Evolutionary conservation across 2,888 invertebrate species (phyloP), one percentile per base, ranked within the genome.

Genomic region (Cosmia pyralina): DNA sequence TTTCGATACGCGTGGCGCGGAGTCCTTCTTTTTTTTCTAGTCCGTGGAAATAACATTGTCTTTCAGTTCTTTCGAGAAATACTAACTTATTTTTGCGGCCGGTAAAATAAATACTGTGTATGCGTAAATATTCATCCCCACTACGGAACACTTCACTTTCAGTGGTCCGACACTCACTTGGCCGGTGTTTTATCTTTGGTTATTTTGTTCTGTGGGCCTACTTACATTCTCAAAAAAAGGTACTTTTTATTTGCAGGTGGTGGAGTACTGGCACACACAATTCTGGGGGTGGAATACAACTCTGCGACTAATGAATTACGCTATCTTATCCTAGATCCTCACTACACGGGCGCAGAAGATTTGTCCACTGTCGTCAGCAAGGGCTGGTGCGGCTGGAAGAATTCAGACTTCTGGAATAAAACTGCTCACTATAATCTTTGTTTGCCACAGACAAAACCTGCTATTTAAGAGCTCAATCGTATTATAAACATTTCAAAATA

Each of bases 331-430:
- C 96, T 99, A 55, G 99, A 99, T 96, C 99, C 99, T 0, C 99
- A 99, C 94, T 99, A 99, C 93, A 99, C 98, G 0, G 99, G 99
- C 0, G 93, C 96, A 0, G 99, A 99, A 88, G 98, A 99, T 88
- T 92, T 99, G 66, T 96, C 97, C 50, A 96, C 96, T 0, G 97
- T 98, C 66, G 96, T 97, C 82, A 97, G 96, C 77, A 98, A 99
- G 96, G 99, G 99, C 10, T 99, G 99, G 99, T 99, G 99, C 92
- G 98, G 98, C 0, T 99, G 99, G 99, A 99, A 99, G 93, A 97
- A 97, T 46, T 96, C 97, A 4, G 98, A 98, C 79, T 99, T 99
- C 94, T 99, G 99, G 99, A 98, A 98, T 89, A 98, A 98, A 93
- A 98, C 97, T 89, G 98, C 99, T 74, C 99, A 99, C 94, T 99